A percentile compares a stretch with the other conserved stretches of the same genome.
phyloP scores from a whole-genome alignment of 2,113 vertebrate genomes.

The Serinus canaria region DNA sequence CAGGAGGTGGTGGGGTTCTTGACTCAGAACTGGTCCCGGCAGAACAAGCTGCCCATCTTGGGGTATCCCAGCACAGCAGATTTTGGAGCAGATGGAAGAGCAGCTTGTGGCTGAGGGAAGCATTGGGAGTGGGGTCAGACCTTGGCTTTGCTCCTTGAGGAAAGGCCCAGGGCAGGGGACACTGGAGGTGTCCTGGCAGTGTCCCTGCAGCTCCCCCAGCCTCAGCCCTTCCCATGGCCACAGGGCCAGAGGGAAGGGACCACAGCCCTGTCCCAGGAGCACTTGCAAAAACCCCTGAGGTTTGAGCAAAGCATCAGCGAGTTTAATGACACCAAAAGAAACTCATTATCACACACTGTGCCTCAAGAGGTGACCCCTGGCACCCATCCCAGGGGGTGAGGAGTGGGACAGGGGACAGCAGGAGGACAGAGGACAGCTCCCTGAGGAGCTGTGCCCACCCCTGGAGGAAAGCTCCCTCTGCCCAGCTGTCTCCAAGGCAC shows the following conservation, averaged over 20 bases:
- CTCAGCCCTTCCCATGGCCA: background rate
- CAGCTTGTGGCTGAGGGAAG: background rate
- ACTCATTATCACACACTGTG: accelerated
- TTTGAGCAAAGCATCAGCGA: accelerated
- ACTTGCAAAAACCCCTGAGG: accelerated
- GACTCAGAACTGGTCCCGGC: background rate
- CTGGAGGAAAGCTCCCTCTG: background rate
- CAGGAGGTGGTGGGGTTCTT: background rate
- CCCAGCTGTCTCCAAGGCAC: background rate
- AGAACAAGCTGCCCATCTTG: accelerated
- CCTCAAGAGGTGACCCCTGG: background rate
- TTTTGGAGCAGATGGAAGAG: background rate
- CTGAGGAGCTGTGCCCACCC: background rate
- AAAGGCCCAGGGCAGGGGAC: background rate
- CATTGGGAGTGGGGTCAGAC: accelerated
- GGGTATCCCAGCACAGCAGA: background rate
- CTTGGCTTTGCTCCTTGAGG: background rate
- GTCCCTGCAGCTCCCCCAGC: background rate
- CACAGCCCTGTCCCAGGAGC: background rate
- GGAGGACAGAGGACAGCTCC: background rate
- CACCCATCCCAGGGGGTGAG: background rate
- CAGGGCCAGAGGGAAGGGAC: accelerated
- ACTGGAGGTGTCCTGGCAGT: background rate
- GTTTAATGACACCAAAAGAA: background rate
- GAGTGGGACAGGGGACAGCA: too few species aligned